phyloP scores from a whole-genome alignment of 2,888 invertebrate genomes.

The Drosophila ustulata region DNA sequence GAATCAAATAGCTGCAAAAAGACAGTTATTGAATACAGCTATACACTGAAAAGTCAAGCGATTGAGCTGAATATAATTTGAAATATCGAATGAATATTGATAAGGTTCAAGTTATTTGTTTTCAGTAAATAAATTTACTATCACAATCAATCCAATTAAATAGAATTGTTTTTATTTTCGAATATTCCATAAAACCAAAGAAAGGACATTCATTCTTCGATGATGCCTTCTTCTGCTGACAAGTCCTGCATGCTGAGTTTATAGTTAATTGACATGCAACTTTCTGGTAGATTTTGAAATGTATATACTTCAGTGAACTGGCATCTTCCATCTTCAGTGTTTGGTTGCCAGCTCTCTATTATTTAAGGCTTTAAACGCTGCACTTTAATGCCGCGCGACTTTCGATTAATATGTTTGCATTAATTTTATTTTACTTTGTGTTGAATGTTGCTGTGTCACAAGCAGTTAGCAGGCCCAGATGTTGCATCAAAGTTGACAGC shows the following conservation, averaged over 20 bases:
- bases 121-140: not conserved
- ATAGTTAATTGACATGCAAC: conserved; percentile 59
- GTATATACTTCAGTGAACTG: conserved; percentile 38
- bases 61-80: not conserved
- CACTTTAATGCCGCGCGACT: conserved; percentile 43
- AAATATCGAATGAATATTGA: not conserved
- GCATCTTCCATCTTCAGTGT: conserved; percentile 23
- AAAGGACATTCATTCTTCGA: conserved; percentile 33
- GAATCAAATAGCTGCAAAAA: not conserved
- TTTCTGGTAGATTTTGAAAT: conserved; percentile 50
- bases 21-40: not conserved
- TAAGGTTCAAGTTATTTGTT: not conserved
- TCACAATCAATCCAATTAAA: not conserved
- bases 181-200: too few species aligned
- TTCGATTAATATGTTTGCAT: not conserved
- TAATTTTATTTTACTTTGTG: not conserved
- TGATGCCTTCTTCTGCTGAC: not conserved
- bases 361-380: conserved; percentile 57
- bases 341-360: conserved; percentile 20
- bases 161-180: not conserved
- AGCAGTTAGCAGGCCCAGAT: conserved; percentile 31
- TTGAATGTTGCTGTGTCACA: conserved; percentile 14
- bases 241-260: conserved; percentile 37
- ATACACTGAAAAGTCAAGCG: not conserved
- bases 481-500: conserved; percentile 40